Conservation (phyloP, 2,797 vertebrate genomes). For the Tinamus major region DNA sequence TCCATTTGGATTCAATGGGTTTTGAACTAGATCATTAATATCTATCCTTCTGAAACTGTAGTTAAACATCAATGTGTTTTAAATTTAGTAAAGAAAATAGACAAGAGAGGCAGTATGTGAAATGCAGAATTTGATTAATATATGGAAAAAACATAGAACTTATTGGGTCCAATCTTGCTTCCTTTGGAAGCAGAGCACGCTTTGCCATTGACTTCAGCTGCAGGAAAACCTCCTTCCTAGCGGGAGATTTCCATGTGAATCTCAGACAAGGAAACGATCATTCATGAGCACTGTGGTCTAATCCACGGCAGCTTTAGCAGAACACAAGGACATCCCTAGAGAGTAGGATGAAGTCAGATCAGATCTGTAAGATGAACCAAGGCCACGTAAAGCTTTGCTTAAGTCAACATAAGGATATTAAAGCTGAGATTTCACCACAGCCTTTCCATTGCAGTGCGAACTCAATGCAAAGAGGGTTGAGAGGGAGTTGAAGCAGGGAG, state of each 20-base stretch:
- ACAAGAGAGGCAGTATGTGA: neutral
- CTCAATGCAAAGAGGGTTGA: constrained; percentile 44
- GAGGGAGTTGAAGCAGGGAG: constrained; percentile 52
- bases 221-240: constrained; percentile 29
- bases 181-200: neutral
- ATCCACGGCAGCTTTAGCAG: constrained; percentile 69
- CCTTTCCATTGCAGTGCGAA: constrained; percentile 52
- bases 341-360: constrained; percentile 68
- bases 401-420: constrained; percentile 76
- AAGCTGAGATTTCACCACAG: constrained; percentile 39
- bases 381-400: constrained; percentile 60
- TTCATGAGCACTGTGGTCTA: constrained; percentile 5
- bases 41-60: neutral
- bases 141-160: neutral
- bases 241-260: constrained; percentile 48
- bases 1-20: neutral
- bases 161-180: neutral
- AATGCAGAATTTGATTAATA: constrained; percentile 30
- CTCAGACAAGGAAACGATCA: constrained; percentile 31
- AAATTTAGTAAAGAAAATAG: constrained; percentile 16
- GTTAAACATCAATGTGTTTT: constrained; percentile 37
- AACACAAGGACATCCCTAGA: constrained; percentile 37
- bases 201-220: constrained; percentile 32
- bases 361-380: constrained; percentile 62
- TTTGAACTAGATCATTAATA: constrained; percentile 26